These are phyloP conservation scores for Phyto melanocephala DNA, from an alignment of 2,888 invertebrate species.

Conservation along the genomic window DNA sequence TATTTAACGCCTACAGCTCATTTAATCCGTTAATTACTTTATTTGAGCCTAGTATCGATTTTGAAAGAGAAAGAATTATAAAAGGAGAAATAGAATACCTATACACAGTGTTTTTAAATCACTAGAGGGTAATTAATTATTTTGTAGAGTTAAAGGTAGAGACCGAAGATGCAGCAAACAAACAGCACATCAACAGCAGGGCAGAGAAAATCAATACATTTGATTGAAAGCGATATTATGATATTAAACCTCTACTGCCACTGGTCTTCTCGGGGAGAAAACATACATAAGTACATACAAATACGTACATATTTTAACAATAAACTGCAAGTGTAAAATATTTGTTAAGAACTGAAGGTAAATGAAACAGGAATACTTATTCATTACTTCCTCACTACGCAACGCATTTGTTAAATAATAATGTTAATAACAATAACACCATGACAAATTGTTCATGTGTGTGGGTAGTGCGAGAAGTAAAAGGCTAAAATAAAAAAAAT, in stretches of 20 bases:
- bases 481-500: background rate
- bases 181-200: background rate
- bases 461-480: background rate
- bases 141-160: background rate
- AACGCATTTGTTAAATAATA: background rate
- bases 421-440: background rate
- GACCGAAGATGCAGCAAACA: no score
- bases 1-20: conserved; percentile 29
- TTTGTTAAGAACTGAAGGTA: background rate
- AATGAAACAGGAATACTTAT: background rate
- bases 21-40: conserved; percentile 41
- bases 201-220: background rate
- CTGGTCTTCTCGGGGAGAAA: background rate
- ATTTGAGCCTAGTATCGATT: conserved; percentile 13
- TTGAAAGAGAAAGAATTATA: background rate
- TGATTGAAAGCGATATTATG: background rate
- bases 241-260: background rate
- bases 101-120: background rate
- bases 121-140: conserved; percentile 23
- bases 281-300: no score
- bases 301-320: background rate
- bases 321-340: background rate
- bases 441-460: conserved; percentile 22
- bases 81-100: background rate
- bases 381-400: conserved; percentile 2